Conservation (phyloP, 2,888 invertebrate genomes). For the Macropis europaea region DNA sequence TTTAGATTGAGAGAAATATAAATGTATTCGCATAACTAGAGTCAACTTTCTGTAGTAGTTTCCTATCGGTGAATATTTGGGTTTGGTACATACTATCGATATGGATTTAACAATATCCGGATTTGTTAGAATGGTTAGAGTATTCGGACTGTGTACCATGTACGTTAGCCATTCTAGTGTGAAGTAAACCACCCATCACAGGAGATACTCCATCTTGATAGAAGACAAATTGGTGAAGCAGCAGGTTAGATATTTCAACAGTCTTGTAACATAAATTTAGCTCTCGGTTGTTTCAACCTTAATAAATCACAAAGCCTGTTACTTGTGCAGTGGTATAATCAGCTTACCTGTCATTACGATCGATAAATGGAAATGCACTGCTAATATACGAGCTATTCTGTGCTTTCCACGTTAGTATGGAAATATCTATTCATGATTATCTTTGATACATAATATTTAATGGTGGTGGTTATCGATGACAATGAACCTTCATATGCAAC, state of each 20-base stretch:
- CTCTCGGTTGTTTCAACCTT: constrained; percentile 49
- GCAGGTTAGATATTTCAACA: constrained; percentile 50
- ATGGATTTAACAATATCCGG: too few species aligned
- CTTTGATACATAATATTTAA: constrained; percentile 1
- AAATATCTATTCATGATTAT: background rate
- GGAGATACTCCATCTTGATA: constrained; percentile 43
- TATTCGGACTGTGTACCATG: too few species aligned
- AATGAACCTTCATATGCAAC: constrained; percentile 1
- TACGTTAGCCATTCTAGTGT: too few species aligned
- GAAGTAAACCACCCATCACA: background rate
- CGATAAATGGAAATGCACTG: constrained; percentile 44
- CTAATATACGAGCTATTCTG: background rate
- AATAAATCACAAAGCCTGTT: constrained; percentile 57
- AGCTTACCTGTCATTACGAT: constrained; percentile 43
- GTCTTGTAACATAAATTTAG: constrained; percentile 54
- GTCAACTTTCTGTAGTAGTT: too few species aligned
- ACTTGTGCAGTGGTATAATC: constrained; percentile 36
- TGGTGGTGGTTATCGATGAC: background rate
- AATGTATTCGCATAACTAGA: too few species aligned
- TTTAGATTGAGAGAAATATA: too few species aligned
- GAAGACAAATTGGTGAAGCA: constrained; percentile 58
- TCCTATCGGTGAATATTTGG: too few species aligned
- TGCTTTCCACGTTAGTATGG: background rate
- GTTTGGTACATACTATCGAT: too few species aligned
- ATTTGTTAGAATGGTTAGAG: too few species aligned